Percentiles rank a stretch among this genome's conserved stretches.
phyloP scores from a whole-genome alignment of 2,113 vertebrate species.

The Hippolais icterina region DNA sequence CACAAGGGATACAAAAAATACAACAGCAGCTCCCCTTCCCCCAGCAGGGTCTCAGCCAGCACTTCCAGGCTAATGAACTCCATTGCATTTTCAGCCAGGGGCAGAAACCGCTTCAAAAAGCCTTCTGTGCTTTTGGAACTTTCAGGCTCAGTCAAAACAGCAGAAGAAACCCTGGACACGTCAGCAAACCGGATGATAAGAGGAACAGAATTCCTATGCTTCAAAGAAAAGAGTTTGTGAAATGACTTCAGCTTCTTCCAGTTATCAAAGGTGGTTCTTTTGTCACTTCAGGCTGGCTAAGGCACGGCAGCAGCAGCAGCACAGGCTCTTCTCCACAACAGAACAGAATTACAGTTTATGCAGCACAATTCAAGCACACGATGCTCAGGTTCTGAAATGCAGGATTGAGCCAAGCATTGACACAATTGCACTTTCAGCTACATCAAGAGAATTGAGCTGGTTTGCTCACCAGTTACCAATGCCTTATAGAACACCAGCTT shows the following conservation, averaged over 20 bases:
- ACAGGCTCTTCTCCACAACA: not conserved
- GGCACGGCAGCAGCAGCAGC: not conserved
- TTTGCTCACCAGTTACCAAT: not conserved
- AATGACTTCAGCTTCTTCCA: not conserved
- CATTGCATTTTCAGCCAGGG: not conserved
- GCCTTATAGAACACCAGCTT: not conserved
- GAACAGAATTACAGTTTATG: not conserved
- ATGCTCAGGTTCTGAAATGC: not conserved
- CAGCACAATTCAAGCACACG: not conserved
- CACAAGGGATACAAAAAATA: slow-evolving; percentile 24
- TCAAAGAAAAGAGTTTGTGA: not conserved
- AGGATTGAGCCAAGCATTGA: not conserved
- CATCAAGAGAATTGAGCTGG: accelerated
- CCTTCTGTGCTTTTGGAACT: not conserved
- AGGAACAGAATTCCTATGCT: not conserved
- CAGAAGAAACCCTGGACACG: not conserved
- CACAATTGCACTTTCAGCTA: not conserved
- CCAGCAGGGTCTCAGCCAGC: not conserved
- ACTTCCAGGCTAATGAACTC: slow-evolving; percentile 16
- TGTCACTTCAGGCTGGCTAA: not conserved
- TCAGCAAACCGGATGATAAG: not conserved
- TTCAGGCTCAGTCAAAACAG: not conserved
- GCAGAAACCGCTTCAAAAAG: not conserved
- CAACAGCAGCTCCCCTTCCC: not conserved
- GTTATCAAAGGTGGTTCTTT: not conserved